Base-by-base conservation (phyloP, 2,797 vertebrate species). In the Enoplosus armatus region DNA sequence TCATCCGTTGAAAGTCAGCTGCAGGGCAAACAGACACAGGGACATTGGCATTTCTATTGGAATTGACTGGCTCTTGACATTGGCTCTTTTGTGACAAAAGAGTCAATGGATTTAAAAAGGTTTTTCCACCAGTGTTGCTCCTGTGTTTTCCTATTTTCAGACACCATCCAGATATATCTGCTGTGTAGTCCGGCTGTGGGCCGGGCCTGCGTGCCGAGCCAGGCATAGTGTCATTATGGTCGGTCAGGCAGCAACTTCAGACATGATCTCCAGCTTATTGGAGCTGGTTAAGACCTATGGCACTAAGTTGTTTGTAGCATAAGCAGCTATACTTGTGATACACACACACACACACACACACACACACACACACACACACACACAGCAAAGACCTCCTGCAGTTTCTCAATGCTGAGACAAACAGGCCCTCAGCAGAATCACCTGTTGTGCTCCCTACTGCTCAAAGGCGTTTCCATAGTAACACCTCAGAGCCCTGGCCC, bases 381-480 rank as follows among this genome's bases (percentile, higher is more conserved):
- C 10, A 24, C 8, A 56, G 59, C 70, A 37, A 31, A 48, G 86
- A 90, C 89, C 91, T 77, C 92, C 88, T 82, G 88, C 69, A 35
- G 90, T 66, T 71, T 75, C 84, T 91, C 87, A 84, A 77, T 78
- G 87, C 84, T 70, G 81, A 91, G 89, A 88, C 68, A 76, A 90
- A 88, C 86, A 80, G 87, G 84, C 88, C 85, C 84, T 83, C 89
- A 58, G 91, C 85, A 92, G 90, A 95, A 94, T 94, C 92, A 96
- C 95, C 95, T 96, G 95, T 95, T 96, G 95, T 93, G 89, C 91
- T 93, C 86, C 89, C 87, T 87, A 70, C 86, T 86, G 80, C 92
- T 92, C 93, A 93, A 95, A 93, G 90, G 83, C 80, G 94, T 96
- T 92, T 86, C 94, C 93, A 96, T 96, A 92, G 94, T 88, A 93